Base-by-base conservation (phyloP, 2,888 invertebrate genomes). In the Lypha dubia region DNA sequence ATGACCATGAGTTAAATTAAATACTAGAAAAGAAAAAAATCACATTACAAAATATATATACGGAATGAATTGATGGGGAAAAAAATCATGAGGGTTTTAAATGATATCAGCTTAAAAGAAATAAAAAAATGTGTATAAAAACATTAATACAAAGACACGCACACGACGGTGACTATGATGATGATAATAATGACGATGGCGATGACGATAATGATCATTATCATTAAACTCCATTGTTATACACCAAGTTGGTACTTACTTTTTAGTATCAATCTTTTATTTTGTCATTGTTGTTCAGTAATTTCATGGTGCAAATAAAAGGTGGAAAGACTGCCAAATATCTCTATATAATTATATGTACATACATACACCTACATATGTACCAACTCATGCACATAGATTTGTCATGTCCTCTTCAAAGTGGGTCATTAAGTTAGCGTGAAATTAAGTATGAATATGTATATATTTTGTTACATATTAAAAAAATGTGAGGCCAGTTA, bases 211-310 rank as follows among this genome's bases (percentile, higher is more conserved):
- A 11, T 56, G 22, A 65, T 56, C 63, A 71, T 53, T 68, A 83
- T 60, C 70, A 79, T 70, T 58, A 70, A 75, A 51, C 73, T 74
- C 32, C 53, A 60, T 46, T 65, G 62, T 28, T 67, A 79, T 79
- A 70, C 63, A 58, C 63, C 62, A 46, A 77, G 73, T 77, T 74
- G 56, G 58, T 68, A 63, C 24, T 84, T 74, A 84, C 70, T 70
- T 74, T 77, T 63, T 80, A 70, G 75, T 79, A 75, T 83, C 65
- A 84, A 79, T 84, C 75, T 84, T 84, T 63, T 62, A 38, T 70
- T 44, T 58, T 46, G 17, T 53, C 44, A 17, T 65, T 51, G 56
- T 53, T 20, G 24, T 67, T 49, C 53, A 62, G n/a, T 22, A 63
- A 35, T 53, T 28, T 65, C 38, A 20, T 70, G 51, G 63, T 63